Percentiles rank a stretch among this genome's conserved stretches.
Evolutionary conservation across 30 jellyfish, hydroid and myxozoan species (phyloP).

Genomic region (Clytia hemisphaerica): DNA sequence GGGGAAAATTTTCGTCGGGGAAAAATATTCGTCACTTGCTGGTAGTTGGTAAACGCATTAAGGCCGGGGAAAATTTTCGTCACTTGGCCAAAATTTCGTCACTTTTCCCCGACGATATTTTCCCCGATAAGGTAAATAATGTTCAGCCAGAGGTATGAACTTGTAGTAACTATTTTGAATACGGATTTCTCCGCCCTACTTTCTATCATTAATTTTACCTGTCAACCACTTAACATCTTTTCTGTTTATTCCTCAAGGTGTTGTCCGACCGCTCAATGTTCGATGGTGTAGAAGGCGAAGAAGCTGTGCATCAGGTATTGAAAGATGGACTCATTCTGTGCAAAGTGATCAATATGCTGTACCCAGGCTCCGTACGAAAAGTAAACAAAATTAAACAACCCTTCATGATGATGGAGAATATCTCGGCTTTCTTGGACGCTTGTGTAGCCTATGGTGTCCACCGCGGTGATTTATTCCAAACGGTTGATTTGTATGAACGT

Average conservation of each 20-base stretch:
- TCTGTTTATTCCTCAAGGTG: no score
- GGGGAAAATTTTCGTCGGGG: no score
- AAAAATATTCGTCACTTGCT: no score
- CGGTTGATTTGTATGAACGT: constrained; percentile 20
- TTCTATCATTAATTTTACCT: no score
- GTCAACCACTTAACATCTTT: no score
- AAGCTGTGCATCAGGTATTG: constrained; percentile 20
- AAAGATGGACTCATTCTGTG: constrained; percentile 47
- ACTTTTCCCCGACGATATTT: no score
- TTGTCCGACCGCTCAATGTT: constrained; percentile 24
- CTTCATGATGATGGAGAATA: constrained; percentile 33
- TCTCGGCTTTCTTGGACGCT: constrained; percentile 1
- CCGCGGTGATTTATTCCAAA: constrained; percentile 12
- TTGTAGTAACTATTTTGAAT: no score
- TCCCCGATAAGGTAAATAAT: no score
- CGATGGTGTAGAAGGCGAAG: constrained; percentile 19
- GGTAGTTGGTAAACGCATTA: no score
- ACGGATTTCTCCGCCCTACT: no score
- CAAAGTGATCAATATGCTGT: background rate
- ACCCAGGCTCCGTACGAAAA: constrained; percentile 17
- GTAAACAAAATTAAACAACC: constrained; percentile 28
- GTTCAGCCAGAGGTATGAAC: constrained; percentile 57
- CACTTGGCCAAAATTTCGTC: no score
- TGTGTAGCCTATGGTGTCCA: background rate
- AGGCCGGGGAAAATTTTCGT: no score